Evolutionary conservation across 2,797 vertebrate genomes (phyloP).

Genomic region (Sternotherus odoratus): DNA sequence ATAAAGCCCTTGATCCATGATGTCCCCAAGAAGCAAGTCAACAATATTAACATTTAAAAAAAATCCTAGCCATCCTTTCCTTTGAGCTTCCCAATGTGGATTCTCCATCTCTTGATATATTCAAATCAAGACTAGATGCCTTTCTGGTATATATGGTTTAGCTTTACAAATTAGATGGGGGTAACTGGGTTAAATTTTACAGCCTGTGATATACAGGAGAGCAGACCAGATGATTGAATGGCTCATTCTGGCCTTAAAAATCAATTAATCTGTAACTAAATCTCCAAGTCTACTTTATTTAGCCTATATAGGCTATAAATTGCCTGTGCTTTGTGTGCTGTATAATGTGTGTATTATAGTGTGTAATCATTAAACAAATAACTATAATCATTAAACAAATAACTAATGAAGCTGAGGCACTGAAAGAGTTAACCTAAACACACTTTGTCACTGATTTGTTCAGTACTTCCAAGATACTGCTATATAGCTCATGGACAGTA

Average conservation of each 20-base stretch:
- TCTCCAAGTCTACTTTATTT: background rate
- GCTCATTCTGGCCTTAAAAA: background rate
- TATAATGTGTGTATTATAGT: no score
- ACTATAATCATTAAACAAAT: background rate
- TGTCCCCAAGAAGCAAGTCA: background rate
- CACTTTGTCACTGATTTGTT: background rate
- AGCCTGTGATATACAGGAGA: background rate
- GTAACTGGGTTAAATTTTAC: background rate
- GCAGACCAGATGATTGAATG: background rate
- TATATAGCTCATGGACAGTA: background rate
- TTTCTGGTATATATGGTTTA: background rate
- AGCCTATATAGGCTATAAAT: background rate
- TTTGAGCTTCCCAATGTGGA: background rate
- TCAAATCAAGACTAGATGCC: background rate
- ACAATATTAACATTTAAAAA: background rate
- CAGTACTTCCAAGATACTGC: background rate
- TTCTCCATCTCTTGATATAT: background rate
- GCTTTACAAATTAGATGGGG: background rate
- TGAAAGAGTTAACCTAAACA: background rate
- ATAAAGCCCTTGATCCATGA: background rate
- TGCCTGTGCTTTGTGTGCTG: background rate
- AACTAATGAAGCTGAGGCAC: background rate
- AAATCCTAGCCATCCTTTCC: background rate
- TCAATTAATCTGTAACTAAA: background rate
- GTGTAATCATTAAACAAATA: background rate